Evolutionary conservation across 2,888 invertebrate genomes (phyloP).

Genomic region (Chrysodeixis includens): DNA sequence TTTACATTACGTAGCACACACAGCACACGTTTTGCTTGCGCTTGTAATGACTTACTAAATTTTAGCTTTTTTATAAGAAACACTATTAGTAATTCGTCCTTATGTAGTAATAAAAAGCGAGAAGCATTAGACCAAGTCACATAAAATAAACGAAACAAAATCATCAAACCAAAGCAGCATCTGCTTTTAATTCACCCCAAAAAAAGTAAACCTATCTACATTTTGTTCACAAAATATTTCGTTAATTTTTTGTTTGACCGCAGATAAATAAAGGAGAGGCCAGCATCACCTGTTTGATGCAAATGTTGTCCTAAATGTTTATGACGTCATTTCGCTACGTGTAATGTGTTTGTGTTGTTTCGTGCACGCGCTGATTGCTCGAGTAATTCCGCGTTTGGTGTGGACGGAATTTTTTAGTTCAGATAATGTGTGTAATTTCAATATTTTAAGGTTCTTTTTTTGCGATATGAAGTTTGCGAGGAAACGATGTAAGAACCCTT

Average conservation of each 20-base stretch:
- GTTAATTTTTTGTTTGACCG: not conserved
- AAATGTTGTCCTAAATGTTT: constrained; percentile 43
- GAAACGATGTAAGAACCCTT: too few relatives aligned
- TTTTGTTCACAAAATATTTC: not conserved
- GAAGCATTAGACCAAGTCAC: too few relatives aligned
- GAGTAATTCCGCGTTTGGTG: constrained; percentile 6
- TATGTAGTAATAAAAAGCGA: too few relatives aligned
- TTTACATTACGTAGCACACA: not conserved
- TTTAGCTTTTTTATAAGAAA: too few relatives aligned
- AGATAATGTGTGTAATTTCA: too few relatives aligned
- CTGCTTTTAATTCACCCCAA: not conserved
- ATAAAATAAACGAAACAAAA: too few relatives aligned
- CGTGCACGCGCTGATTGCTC: constrained; percentile 28
- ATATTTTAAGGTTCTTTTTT: not conserved
- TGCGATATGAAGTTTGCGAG: too few relatives aligned
- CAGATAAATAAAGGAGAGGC: constrained; percentile 13
- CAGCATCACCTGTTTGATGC: constrained; percentile 45
- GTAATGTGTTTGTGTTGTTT: constrained; percentile 33
- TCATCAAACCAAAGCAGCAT: not conserved
- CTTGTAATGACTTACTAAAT: too few relatives aligned
- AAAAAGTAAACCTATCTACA: not conserved
- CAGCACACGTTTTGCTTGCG: too few relatives aligned
- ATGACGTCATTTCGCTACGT: constrained; percentile 40
- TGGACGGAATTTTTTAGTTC: not conserved
- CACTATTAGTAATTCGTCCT: too few relatives aligned